Evolutionary conservation across 2,797 vertebrate genomes (phyloP).

Genomic region (Ctenopoma multispine): DNA sequence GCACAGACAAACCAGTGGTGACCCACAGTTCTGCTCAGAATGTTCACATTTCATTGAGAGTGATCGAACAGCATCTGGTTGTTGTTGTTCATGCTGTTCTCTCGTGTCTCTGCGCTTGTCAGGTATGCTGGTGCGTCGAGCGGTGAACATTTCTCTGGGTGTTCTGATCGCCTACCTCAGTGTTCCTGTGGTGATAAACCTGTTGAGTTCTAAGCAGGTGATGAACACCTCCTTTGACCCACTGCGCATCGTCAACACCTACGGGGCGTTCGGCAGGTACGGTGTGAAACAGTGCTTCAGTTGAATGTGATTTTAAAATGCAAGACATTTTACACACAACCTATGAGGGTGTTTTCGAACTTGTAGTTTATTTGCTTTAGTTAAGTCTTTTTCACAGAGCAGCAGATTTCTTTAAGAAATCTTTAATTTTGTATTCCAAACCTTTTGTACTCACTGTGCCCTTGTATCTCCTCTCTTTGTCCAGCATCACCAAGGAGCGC

Average conservation of each 20-base stretch:
- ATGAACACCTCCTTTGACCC: conserved; percentile 96
- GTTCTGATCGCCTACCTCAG: conserved; percentile 91
- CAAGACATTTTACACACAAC: too few relatives aligned
- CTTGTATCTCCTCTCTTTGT: neutral
- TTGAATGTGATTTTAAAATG: neutral
- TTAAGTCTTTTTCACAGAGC: too few relatives aligned
- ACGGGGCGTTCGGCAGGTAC: conserved; percentile 96
- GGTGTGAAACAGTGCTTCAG: neutral
- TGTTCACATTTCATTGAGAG: neutral
- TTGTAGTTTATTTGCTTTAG: too few relatives aligned
- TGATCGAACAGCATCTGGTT: neutral
- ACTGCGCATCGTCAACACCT: conserved; percentile 95
- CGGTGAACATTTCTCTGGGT: conserved; percentile 86
- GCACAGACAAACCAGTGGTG: neutral
- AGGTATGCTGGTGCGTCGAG: conserved; percentile 86
- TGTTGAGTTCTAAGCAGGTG: conserved; percentile 89
- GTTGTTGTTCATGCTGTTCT: neutral
- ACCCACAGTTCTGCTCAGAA: neutral
- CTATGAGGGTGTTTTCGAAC: too few relatives aligned
- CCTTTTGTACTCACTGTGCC: too few relatives aligned
- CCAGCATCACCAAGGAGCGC: conserved; percentile 93
- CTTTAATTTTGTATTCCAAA: neutral
- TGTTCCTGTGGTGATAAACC: conserved; percentile 91
- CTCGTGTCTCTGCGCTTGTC: neutral
- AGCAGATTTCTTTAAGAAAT: too few relatives aligned